Evolutionary conservation across 2,113 vertebrate species (phyloP), one percentile per base, ranked within the genome.

Genomic region (Tetrax tetrax): DNA sequence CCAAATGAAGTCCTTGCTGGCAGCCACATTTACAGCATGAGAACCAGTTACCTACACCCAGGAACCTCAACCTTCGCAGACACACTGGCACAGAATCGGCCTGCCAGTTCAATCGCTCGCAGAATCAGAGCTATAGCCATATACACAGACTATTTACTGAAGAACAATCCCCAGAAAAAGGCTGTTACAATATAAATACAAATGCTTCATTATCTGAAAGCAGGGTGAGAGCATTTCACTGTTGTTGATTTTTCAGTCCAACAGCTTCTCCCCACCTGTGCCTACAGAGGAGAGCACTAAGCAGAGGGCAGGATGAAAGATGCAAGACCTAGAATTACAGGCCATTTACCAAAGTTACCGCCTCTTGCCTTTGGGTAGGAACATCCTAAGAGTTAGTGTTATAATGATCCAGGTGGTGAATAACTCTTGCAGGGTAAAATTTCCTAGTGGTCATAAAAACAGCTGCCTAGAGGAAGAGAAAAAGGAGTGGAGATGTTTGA

Each of bases 321-420:
- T 57, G 60, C 77, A 95, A 97, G 69, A 91, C 89, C 93, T 95
- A 54, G 89, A 98, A 98, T 98, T 97, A 97, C 10, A 97, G 83
- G 84, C 43, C 86, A 89, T 96, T 97, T 95, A 95, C 78, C 65
- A 74, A 80, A 91, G 84, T 61, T 87, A 86, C 72, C 92, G 94
- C 80, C 89, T 89, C 77, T 94, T 91, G 94, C 96, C 96, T 95
- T 76, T 70, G 65, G 93, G 75, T 80, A 89, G 76, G 95, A 94
- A 48, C 59, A 81, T 79, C 81, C 91, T 93, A 84, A 77, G 93
- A 89, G 68, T 95, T 93, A 87, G 92, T 60, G 75, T 83, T 93
- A 43, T 89, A 97, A 95, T 91, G 80, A 96, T 77, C 95, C 95
- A 97, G 93, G 91, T 97, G 95, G 92, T 85, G 63, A 97, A 97